Percentiles rank a stretch among this genome's conserved stretches.
phyloP scores from a whole-genome alignment of 2,888 invertebrate species.

The Steinernema scapterisci region DNA sequence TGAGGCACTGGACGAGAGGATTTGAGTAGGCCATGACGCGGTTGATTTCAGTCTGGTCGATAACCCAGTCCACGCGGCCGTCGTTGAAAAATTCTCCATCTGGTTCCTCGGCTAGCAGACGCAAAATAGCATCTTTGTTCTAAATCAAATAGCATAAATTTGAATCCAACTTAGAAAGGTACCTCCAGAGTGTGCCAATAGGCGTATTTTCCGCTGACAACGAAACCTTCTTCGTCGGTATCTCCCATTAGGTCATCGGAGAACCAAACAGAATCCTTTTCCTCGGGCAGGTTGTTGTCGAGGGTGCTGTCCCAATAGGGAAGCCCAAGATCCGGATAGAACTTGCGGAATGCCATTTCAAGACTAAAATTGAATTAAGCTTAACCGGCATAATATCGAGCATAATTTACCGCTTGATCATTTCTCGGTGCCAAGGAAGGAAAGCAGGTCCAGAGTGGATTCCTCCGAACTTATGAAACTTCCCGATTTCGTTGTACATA shows the following conservation, averaged over 20 bases:
- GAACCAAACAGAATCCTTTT: constrained; percentile 68
- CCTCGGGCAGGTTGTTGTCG: constrained; percentile 66
- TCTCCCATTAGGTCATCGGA: constrained; percentile 66
- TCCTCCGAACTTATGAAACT: constrained; percentile 52
- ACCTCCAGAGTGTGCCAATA: constrained; percentile 67
- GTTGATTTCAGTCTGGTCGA: constrained; percentile 46
- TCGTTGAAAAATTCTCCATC: constrained; percentile 56
- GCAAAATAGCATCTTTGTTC: constrained; percentile 41
- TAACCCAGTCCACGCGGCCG: constrained; percentile 55
- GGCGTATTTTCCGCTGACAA: constrained; percentile 67
- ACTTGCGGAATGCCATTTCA: constrained; percentile 54
- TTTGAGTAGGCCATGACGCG: constrained; percentile 47
- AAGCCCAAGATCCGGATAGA: constrained; percentile 63
- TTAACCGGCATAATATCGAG: neutral
- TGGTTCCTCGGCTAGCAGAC: constrained; percentile 44
- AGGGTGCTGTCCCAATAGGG: constrained; percentile 69
- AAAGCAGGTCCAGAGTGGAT: constrained; percentile 64
- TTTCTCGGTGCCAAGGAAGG: constrained; percentile 62
- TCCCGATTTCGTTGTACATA: constrained; percentile 51
- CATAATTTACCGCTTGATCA: constrained; percentile 50
- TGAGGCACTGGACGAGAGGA: constrained; percentile 41
- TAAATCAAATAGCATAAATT: neutral
- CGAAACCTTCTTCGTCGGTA: constrained; percentile 63
- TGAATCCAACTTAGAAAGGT: neutral
- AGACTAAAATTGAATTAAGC: constrained; percentile 41